These are phyloP conservation scores for Echinometra lucunter DNA, from an alignment of 53 echinoderm and acorn worm genomes.

Conservation along the genomic window DNA sequence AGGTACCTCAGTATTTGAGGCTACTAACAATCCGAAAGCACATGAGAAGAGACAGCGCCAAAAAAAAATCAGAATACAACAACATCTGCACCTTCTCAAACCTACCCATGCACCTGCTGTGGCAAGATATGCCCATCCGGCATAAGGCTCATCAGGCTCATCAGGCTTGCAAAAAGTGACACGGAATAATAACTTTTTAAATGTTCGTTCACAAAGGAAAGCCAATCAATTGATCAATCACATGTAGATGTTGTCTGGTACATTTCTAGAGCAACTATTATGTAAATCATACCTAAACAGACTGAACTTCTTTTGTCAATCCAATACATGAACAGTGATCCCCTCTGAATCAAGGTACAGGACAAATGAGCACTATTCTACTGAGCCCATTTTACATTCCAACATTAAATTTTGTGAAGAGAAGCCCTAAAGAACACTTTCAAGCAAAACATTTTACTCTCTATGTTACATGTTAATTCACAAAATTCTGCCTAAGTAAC, in stretches of 20 bases:
- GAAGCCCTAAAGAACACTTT: not conserved
- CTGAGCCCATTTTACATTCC: not conserved
- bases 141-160: too few species aligned
- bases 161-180: too few species aligned
- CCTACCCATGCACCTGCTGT: too few species aligned
- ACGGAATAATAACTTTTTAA: too few species aligned
- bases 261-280: not conserved
- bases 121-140: too few species aligned
- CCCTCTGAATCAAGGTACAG: not conserved
- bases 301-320: not conserved
- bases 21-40: too few species aligned
- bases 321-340: not conserved
- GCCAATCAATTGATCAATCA: too few species aligned
- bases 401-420: not conserved
- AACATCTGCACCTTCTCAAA: too few species aligned
- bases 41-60: too few species aligned
- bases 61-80: too few species aligned
- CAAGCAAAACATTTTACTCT: not conserved
- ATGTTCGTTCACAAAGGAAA: too few species aligned
- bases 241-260: not conserved
- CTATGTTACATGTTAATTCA: not conserved
- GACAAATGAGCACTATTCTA: not conserved
- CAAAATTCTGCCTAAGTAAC: not conserved
- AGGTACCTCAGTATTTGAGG: too few species aligned
- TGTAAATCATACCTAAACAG: not conserved